These are phyloP conservation scores for Tuta absoluta DNA, from an alignment of 2,888 invertebrate species.

Conservation along the genomic window DNA sequence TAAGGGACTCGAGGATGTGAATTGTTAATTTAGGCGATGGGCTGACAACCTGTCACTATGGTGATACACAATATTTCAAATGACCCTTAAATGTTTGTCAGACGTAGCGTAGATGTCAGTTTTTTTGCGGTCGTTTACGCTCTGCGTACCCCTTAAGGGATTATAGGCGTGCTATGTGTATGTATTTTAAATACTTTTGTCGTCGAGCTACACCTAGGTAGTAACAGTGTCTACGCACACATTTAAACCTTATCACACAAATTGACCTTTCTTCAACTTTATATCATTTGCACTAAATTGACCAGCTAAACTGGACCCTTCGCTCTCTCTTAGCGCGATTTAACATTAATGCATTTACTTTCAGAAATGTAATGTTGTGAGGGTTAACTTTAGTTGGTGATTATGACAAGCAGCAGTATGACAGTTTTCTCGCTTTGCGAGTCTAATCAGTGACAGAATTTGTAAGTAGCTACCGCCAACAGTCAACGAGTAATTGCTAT, in stretches of 20 bases:
- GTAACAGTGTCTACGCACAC: conserved; percentile 49
- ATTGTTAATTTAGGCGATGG: too few species aligned
- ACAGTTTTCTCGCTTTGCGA: conserved; percentile 17
- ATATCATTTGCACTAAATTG: conserved; percentile 68
- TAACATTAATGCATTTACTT: background rate
- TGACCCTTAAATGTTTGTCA: too few species aligned
- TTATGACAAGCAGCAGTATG: background rate
- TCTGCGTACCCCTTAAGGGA: too few species aligned
- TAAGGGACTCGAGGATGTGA: too few species aligned
- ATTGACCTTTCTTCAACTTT: conserved; percentile 62
- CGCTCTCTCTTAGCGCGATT: conserved; percentile 26
- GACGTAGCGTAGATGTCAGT: too few species aligned
- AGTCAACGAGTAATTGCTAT: conserved; percentile 16
- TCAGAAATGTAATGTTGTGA: background rate
- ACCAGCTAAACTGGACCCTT: conserved; percentile 49
- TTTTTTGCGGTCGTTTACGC: too few species aligned
- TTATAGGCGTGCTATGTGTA: too few species aligned
- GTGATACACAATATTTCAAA: too few species aligned
- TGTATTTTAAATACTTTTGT: too few species aligned
- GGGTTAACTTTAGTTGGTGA: background rate
- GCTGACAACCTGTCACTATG: too few species aligned
- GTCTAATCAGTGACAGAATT: conserved; percentile 21
- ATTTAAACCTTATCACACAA: conserved; percentile 46
- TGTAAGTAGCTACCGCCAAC: conserved; percentile 12
- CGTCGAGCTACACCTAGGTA: too few species aligned